Evolutionary conservation across 2,888 invertebrate genomes (phyloP), one percentile per base, ranked within the genome.

Genomic region (Cephus runcator): DNA sequence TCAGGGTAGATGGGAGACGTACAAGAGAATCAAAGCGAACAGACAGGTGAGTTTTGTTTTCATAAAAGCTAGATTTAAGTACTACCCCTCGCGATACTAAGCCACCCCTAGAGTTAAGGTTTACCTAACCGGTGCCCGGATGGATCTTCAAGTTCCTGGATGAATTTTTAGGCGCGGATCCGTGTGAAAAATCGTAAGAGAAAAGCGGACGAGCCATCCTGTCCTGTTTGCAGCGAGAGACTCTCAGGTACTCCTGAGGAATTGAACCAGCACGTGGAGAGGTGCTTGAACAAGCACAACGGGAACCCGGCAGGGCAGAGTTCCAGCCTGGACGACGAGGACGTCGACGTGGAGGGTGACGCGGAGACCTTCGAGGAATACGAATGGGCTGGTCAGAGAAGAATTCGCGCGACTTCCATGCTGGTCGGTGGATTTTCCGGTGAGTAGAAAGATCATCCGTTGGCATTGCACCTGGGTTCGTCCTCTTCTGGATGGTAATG

Each of bases 351-450:
- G 1, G 96, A 96, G 92, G 95, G 95, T 69, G 92, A 93, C 80
- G 92, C 92, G 33, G 93, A 93, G 80, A 93, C 92, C 75, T 95
- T 93, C 88, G 96, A 97, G 84, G 97, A 97, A 89, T 98, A 98
- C 91, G 96, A 96, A 88, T 98, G 98, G 98, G 97, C 97, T 36
- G 97, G 97, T 0, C 96, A 98, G 90, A 96, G 96, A 88, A 92
- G 98, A 79, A 94, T 97, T 77, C 93, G 96, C 6, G 96, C 95
- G 0, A 93, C 95, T 0, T 95, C 95, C 4, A 92, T 97, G 82
- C 93, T 96, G 75, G 93, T 94, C 82, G 95, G 95, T 34, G 94
- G 95, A 73, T 94, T 94, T 84, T 92, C 94, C n/a, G 93, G 93
- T 93, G 77, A 86, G 86, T 75, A 12, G 0, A 3, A 31, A 12